A percentile compares a stretch with the other conserved stretches of the same genome.
Conservation (phyloP, 2,113 vertebrate genomes). For the Pithys albifrons region DNA sequence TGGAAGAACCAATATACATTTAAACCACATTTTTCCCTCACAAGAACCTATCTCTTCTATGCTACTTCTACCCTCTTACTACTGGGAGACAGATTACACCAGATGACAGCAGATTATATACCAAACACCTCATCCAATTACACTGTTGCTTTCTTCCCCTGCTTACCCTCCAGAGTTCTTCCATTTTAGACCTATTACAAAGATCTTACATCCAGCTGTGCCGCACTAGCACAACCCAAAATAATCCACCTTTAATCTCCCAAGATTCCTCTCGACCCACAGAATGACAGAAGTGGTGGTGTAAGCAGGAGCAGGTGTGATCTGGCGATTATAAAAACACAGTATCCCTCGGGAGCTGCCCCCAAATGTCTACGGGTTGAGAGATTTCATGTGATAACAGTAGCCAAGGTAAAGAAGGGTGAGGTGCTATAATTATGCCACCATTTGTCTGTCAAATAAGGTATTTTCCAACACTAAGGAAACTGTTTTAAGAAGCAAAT, state of each 20-base stretch:
- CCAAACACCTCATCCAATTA: neutral
- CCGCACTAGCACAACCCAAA: neutral
- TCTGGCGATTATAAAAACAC: neutral
- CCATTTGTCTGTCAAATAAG: slow-evolving; percentile 60
- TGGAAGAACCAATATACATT: neutral
- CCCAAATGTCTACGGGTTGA: neutral
- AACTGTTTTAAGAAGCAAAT: neutral
- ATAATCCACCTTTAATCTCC: neutral
- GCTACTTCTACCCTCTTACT: neutral
- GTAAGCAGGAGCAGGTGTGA: neutral
- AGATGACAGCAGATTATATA: neutral
- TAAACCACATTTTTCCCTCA: neutral
- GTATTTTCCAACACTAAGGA: slow-evolving; percentile 7
- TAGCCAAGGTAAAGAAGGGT: neutral
- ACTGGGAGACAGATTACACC: neutral
- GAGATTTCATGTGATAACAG: neutral
- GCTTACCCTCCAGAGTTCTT: neutral
- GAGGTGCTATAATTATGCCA: neutral
- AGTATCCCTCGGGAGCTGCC: neutral
- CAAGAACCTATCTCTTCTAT: neutral
- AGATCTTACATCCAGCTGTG: neutral
- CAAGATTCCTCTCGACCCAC: slow-evolving; percentile 1
- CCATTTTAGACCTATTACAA: neutral
- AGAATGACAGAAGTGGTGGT: neutral
- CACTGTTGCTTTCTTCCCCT: neutral